Conservation (phyloP, 2,888 invertebrate species). For the Apamea anceps region DNA sequence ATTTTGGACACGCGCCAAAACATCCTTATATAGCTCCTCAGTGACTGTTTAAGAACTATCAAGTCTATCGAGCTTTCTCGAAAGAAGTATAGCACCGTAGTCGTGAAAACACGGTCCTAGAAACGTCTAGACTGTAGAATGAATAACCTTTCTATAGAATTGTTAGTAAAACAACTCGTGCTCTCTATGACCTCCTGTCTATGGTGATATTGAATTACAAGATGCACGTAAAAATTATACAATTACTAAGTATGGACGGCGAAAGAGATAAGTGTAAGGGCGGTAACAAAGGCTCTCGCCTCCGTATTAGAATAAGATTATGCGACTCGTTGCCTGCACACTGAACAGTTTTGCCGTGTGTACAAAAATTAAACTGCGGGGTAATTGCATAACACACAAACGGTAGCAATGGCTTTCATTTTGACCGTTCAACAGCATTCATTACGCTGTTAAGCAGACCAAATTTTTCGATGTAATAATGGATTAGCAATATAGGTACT, state of each 20-base stretch:
- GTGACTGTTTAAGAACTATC: background rate
- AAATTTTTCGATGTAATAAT: background rate
- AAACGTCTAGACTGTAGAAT: constrained; percentile 9
- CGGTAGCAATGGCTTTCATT: background rate
- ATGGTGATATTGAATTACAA: background rate
- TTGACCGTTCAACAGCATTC: background rate
- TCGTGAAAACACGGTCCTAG: constrained; percentile 1
- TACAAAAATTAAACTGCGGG: background rate
- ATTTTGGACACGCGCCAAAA: too few relatives aligned
- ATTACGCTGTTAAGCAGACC: background rate
- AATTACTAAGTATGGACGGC: background rate
- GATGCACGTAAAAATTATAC: background rate
- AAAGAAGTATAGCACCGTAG: background rate
- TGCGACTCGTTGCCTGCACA: background rate
- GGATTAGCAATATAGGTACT: background rate
- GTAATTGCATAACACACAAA: background rate
- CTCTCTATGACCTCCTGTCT: background rate
- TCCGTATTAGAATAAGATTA: background rate
- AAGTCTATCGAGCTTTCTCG: constrained; percentile 5
- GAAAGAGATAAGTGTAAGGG: background rate
- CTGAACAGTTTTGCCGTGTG: constrained; percentile 4
- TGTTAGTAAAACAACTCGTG: constrained; percentile 30
- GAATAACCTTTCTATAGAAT: constrained; percentile 14
- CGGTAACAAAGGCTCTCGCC: background rate
- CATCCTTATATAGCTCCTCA: too few relatives aligned